Conservation (phyloP, 2,888 invertebrate genomes). For the Tholera decimalis region DNA sequence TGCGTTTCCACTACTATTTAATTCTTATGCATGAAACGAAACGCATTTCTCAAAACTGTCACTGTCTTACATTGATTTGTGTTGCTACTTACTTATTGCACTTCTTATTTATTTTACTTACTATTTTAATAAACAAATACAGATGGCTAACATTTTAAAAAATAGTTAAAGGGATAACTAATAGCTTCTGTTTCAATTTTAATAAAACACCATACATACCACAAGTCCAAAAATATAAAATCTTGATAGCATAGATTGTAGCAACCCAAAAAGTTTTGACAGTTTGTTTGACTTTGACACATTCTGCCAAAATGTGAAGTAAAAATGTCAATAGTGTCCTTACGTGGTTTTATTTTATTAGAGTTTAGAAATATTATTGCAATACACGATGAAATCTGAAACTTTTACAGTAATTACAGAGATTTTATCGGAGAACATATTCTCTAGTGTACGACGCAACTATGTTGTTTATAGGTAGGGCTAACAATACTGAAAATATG, state of each 20-base stretch:
- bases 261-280: slow-evolving; percentile 39
- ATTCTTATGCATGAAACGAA: slow-evolving; percentile 3
- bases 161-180: not conserved
- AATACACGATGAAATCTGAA: slow-evolving; percentile 84
- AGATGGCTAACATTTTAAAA: too few relatives aligned
- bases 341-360: slow-evolving; percentile 88
- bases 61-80: too few relatives aligned
- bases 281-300: slow-evolving; percentile 44
- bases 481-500: slow-evolving; percentile 79
- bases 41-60: slow-evolving; percentile 15
- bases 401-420: slow-evolving; percentile 72
- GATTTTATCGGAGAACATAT: slow-evolving; percentile 75
- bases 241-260: too few relatives aligned
- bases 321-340: slow-evolving; percentile 73
- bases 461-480: slow-evolving; percentile 87
- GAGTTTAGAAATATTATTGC: slow-evolving; percentile 79
- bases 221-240: too few relatives aligned
- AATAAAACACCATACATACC: too few relatives aligned
- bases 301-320: slow-evolving; percentile 23
- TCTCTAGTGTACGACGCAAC: slow-evolving; percentile 68
- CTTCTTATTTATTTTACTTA: too few relatives aligned
- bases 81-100: too few relatives aligned
- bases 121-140: too few relatives aligned
- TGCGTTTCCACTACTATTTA: too few relatives aligned
- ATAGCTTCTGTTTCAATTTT: not conserved